A percentile compares a stretch with the other conserved stretches of the same genome.
Conservation (phyloP, 2,797 vertebrate genomes). For the Parauchenoglanis ngamensis region DNA sequence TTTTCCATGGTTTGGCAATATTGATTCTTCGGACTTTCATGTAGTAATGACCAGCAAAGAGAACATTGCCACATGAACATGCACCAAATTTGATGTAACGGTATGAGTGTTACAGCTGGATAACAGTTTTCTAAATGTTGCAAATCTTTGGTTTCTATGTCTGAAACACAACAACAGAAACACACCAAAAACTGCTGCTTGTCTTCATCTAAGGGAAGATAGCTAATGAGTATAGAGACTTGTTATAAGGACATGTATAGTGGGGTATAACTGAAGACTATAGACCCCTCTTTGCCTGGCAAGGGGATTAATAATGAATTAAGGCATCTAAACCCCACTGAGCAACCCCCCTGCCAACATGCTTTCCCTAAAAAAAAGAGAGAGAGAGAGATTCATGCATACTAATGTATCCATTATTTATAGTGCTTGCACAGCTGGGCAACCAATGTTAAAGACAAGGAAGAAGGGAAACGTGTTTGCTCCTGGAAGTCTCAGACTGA, state of each 20-base stretch:
- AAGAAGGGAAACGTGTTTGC: constrained; percentile 58
- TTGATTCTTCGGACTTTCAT: background rate
- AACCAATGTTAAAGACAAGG: constrained; percentile 71
- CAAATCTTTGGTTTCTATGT: background rate
- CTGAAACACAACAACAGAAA: background rate
- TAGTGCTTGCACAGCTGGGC: constrained; percentile 67
- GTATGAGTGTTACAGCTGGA: background rate
- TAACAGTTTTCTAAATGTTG: background rate
- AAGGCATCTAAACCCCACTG: constrained; percentile 65
- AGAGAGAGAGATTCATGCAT: constrained; percentile 74
- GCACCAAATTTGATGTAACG: background rate
- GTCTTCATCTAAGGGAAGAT: background rate
- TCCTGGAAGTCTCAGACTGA: constrained; percentile 67
- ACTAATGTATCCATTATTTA: constrained; percentile 85
- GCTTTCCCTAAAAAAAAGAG: constrained; percentile 62
- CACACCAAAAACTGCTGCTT: background rate
- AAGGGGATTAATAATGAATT: constrained; percentile 84
- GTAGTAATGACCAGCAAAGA: background rate
- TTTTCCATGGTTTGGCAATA: background rate
- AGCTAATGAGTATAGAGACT: background rate
- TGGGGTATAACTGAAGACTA: constrained; percentile 64
- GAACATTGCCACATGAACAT: background rate
- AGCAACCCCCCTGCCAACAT: constrained; percentile 49
- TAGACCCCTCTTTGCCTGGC: constrained; percentile 69
- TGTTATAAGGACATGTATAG: background rate